Evolutionary conservation across 2,797 vertebrate species (phyloP).

Genomic region (Pseudochirops corinnae): DNA sequence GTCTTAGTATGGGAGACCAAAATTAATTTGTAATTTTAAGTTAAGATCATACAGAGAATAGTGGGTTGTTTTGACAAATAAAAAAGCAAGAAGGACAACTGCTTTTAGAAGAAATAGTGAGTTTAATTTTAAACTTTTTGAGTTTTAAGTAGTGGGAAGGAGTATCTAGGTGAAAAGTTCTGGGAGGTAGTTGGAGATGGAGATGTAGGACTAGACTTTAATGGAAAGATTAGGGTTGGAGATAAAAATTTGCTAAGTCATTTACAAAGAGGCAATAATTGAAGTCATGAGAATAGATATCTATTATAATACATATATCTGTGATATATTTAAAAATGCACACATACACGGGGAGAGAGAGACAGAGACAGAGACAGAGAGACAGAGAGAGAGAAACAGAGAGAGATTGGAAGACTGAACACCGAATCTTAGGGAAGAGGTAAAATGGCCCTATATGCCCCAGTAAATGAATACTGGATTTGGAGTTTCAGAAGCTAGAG

Average conservation of each 20-base stretch:
- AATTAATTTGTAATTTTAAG: constrained; percentile 49
- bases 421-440: background rate
- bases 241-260: background rate
- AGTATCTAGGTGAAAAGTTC: background rate
- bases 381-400: background rate
- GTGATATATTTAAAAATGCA: background rate
- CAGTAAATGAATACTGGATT: background rate
- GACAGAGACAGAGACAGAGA: too few species aligned
- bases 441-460: background rate
- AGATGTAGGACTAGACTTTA: background rate
- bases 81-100: background rate
- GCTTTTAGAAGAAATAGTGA: background rate
- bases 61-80: constrained; percentile 34
- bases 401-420: background rate
- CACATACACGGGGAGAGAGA: too few species aligned
- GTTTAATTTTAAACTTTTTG: constrained; percentile 15
- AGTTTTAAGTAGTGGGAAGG: background rate
- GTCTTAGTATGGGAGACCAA: background rate
- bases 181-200: background rate
- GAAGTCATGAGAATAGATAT: background rate
- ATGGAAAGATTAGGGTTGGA: background rate
- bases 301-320: background rate
- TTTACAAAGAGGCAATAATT: background rate
- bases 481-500: background rate
- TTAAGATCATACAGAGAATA: background rate